These are phyloP conservation scores for Allacma fusca DNA, from an alignment of 2,888 invertebrate genomes.

Conservation along the genomic window DNA sequence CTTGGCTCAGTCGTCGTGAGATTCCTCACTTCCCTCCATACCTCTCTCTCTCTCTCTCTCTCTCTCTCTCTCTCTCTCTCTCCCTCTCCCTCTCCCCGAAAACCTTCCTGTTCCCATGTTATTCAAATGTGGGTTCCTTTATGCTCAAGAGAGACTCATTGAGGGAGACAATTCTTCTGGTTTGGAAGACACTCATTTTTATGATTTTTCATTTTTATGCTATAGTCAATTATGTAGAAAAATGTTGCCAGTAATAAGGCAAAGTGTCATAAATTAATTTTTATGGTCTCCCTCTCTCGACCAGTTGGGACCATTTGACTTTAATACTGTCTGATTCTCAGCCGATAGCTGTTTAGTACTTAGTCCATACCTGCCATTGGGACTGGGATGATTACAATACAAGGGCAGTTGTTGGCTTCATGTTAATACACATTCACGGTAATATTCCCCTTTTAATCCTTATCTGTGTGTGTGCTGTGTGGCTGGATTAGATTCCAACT, in stretches of 20 bases:
- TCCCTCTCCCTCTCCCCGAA: neutral
- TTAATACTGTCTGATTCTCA: conserved; percentile 20
- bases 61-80: neutral
- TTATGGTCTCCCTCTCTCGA: conserved; percentile 28
- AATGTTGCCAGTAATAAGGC: neutral
- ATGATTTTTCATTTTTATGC: neutral
- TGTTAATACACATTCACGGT: neutral
- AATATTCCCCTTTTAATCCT: neutral
- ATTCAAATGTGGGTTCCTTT: too few relatives aligned
- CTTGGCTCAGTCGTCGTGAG: neutral
- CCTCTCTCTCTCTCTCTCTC: neutral
- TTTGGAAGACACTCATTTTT: too few relatives aligned
- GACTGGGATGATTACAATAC: neutral
- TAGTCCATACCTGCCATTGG: neutral
- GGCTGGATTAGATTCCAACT: neutral
- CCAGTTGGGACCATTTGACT: conserved; percentile 16
- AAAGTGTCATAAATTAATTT: conserved; percentile 39
- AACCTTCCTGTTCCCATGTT: neutral
- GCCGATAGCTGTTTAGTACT: conserved; percentile 18
- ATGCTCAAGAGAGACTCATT: neutral
- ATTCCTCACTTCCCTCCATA: neutral
- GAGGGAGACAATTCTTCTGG: conserved; percentile 10
- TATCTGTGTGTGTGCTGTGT: too few relatives aligned
- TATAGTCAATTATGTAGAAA: neutral
- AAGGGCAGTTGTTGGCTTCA: neutral